Conservation (phyloP, 2,888 invertebrate genomes). For the Drosophila testacea region DNA sequence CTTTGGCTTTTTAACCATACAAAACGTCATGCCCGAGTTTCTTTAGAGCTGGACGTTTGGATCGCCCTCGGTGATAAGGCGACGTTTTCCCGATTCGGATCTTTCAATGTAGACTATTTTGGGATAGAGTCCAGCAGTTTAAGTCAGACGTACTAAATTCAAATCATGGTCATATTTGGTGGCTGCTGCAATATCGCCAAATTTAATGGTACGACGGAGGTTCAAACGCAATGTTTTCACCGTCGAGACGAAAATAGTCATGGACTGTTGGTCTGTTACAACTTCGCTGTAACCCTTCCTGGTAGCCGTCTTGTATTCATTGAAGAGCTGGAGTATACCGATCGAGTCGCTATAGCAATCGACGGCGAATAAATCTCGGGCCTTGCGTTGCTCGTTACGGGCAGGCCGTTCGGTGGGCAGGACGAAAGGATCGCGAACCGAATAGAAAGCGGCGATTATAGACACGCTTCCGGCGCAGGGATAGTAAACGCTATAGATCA, state of each 20-base stretch:
- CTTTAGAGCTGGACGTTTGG: conserved; percentile 87
- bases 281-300: conserved; percentile 30
- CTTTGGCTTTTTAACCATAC: conserved; percentile 63
- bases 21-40: conserved; percentile 86
- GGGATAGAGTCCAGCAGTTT: conserved; percentile 96
- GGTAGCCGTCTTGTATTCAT: conserved; percentile 90
- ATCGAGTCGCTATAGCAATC: conserved; percentile 96
- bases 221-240: conserved; percentile 93
- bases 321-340: conserved; percentile 92
- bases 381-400: conserved; percentile 87
- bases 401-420: conserved; percentile 89
- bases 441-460: conserved; percentile 94
- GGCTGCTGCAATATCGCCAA: conserved; percentile 85
- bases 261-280: conserved; percentile 88
- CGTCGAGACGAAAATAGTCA: conserved; percentile 96
- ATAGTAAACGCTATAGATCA: conserved; percentile 94
- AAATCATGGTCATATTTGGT: conserved; percentile 85
- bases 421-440: conserved; percentile 91
- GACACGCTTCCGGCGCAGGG: conserved; percentile 97
- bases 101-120: conserved; percentile 92
- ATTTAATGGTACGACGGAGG: conserved; percentile 87
- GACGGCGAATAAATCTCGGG: conserved; percentile 90
- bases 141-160: conserved; percentile 95
- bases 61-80: conserved; percentile 88
- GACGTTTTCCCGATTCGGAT: conserved; percentile 43